A percentile compares a stretch with the other conserved stretches of the same genome.
Evolutionary conservation across 2,113 vertebrate genomes (phyloP).

Genomic region (Capreolus pygargus): DNA sequence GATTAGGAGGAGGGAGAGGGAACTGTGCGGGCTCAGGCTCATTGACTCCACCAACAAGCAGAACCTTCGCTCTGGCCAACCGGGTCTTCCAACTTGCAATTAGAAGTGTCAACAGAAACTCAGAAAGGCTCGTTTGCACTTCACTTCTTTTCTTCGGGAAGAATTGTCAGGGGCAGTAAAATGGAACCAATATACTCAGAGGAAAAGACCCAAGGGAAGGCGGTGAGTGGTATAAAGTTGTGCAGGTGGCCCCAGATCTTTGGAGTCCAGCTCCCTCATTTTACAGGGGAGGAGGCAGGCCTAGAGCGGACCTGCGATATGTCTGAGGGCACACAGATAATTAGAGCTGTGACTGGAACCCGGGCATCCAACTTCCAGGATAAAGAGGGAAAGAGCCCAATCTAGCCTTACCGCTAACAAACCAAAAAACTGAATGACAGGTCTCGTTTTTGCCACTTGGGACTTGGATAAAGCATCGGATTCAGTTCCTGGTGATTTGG

Average conservation of each 20-base stretch:
- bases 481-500: not conserved
- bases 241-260: not conserved
- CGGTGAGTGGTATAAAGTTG: not conserved
- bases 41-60: not conserved
- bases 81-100: not conserved
- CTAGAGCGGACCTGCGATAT: not conserved
- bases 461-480: not conserved
- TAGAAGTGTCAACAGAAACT: slow-evolving; percentile 21
- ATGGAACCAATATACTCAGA: not conserved
- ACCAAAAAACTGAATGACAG: not conserved
- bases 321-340: not conserved
- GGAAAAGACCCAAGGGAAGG: not conserved
- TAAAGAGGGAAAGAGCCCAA: not conserved
- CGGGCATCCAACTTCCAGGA: not conserved
- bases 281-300: not conserved
- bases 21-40: not conserved
- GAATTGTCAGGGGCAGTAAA: not conserved
- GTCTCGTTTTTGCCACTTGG: not conserved
- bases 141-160: not conserved
- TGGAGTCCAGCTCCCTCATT: not conserved
- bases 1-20: not conserved
- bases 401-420: not conserved
- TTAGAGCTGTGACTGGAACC: not conserved
- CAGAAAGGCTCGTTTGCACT: not conserved
- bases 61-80: not conserved